These are phyloP conservation scores for Caenorhabditis virilis DNA, from an alignment of 2,888 invertebrate species.

Conservation along the genomic window DNA sequence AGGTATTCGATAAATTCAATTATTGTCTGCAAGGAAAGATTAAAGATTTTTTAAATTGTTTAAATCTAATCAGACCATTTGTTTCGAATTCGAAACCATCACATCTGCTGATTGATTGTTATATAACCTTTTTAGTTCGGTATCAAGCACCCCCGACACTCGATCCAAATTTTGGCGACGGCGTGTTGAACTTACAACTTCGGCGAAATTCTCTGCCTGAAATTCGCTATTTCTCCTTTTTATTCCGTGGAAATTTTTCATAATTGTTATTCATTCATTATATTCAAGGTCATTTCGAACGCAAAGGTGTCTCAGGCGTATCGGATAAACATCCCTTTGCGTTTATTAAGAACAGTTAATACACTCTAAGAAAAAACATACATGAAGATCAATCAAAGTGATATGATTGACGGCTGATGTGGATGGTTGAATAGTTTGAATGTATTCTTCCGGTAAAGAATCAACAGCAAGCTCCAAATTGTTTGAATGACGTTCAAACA, in stretches of 20 bases:
- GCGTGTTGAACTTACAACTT: constrained; percentile 46
- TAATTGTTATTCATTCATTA: no score
- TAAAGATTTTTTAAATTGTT: no score
- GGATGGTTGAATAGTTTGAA: constrained; percentile 49
- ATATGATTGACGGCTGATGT: constrained; percentile 48
- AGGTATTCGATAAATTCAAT: constrained; percentile 54
- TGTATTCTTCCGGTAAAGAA: constrained; percentile 42
- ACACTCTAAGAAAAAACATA: constrained; percentile 6
- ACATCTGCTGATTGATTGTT: constrained; percentile 42
- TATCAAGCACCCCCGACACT: constrained; percentile 35
- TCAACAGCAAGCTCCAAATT: constrained; percentile 51
- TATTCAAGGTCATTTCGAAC: no score
- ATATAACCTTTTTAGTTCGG: constrained; percentile 45
- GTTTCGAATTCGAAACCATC: constrained; percentile 45
- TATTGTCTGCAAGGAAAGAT: constrained; percentile 51
- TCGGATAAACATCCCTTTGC: no score
- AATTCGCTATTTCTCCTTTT: no score
- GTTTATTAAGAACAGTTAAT: not conserved
- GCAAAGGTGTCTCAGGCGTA: no score
- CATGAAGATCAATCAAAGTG: constrained; percentile 29
- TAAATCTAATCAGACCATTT: constrained; percentile 27
- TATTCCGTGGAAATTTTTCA: no score
- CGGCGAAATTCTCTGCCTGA: constrained; percentile 55
- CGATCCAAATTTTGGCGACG: constrained; percentile 41
- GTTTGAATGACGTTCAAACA: constrained; percentile 54